Percentiles rank a stretch among this genome's conserved stretches.
These are phyloP conservation scores for Raphicerus campestris DNA, from an alignment of 2,113 vertebrate genomes.

Conservation along the genomic window DNA sequence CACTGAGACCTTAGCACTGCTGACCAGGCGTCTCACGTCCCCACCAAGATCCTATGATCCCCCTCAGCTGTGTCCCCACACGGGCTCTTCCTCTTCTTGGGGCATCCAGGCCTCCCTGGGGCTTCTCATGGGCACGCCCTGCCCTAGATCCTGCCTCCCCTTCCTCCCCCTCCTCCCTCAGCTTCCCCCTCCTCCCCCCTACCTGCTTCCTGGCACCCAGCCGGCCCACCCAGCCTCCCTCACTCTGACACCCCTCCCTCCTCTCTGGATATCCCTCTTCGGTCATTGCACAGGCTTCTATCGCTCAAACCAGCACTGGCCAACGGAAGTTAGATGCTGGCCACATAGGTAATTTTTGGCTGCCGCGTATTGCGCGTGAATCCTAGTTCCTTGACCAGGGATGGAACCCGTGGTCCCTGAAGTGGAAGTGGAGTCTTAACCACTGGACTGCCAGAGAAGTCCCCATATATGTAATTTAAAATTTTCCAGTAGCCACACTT, in stretches of 20 bases:
- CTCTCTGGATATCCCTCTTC: neutral
- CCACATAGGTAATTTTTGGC: neutral
- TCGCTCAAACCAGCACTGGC: too few species aligned
- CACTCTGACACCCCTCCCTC: neutral
- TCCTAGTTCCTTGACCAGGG: neutral
- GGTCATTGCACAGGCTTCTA: neutral
- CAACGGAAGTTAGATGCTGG: neutral
- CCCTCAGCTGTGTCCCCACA: neutral
- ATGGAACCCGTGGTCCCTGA: neutral
- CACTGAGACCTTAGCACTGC: neutral
- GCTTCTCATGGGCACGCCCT: neutral
- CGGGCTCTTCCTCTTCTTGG: rapidly evolving
- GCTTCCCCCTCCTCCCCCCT: neutral
- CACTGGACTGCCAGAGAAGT: neutral
- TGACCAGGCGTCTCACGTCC: neutral
- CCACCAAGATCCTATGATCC: neutral
- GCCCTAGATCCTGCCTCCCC: too few species aligned
- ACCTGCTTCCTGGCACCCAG: neutral
- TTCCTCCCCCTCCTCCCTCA: neutral
- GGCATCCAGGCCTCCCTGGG: neutral
- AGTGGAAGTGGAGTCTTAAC: neutral
- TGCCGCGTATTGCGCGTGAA: neutral
- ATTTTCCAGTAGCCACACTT: neutral
- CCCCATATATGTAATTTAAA: neutral
- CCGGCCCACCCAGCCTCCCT: neutral